These are phyloP conservation scores for Ischnura elegans DNA, from an alignment of 2,888 invertebrate genomes.

Conservation along the genomic window DNA sequence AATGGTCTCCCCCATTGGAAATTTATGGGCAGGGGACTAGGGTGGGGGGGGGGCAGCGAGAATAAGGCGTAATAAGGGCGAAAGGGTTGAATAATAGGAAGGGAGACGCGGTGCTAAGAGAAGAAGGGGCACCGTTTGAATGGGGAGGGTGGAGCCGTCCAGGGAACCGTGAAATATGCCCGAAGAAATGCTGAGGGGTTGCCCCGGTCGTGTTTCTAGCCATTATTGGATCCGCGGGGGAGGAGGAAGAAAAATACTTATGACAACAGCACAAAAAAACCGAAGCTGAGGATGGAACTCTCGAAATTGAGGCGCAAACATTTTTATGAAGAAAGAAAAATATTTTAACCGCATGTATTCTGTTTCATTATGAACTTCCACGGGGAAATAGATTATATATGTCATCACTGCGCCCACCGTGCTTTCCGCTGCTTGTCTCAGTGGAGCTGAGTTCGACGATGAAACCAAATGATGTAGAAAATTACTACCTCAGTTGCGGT, in stretches of 20 bases:
- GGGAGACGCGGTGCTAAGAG: background rate
- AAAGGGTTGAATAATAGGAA: background rate
- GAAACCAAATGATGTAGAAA: no score
- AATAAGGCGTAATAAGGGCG: conserved; percentile 6
- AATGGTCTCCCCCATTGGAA: conserved; percentile 1
- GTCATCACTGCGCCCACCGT: background rate
- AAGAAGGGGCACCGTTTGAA: background rate
- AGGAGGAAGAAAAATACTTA: background rate
- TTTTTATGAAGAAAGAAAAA: conserved; percentile 17
- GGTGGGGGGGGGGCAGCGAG: background rate
- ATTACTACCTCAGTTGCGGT: no score
- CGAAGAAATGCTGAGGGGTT: background rate
- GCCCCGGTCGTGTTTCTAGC: background rate
- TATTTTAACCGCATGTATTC: background rate
- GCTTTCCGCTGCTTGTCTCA: no score
- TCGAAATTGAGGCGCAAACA: conserved; percentile 10
- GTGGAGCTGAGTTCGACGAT: background rate
- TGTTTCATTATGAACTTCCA: background rate
- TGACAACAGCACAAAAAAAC: background rate
- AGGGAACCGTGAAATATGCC: conserved; percentile 49
- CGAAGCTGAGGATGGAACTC: background rate
- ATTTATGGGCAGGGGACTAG: background rate
- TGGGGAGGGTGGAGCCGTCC: background rate
- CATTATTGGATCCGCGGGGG: background rate
- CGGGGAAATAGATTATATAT: background rate